phyloP scores from a whole-genome alignment of 2,888 invertebrate species.

The Lochmaea crataegi region DNA sequence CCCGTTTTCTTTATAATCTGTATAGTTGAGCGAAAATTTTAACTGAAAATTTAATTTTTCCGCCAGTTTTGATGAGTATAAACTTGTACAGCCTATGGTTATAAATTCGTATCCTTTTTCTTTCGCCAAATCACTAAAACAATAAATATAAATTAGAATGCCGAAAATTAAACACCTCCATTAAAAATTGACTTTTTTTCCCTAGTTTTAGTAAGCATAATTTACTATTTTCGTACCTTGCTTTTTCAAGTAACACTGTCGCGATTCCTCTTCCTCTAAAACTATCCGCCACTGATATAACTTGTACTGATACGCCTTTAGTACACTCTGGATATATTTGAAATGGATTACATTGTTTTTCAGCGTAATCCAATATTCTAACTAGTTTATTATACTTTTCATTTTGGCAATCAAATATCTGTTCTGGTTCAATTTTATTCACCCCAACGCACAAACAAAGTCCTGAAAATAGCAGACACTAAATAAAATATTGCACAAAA shows the following conservation, averaged over 20 bases:
- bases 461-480: conserved; percentile 6
- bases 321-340: conserved; percentile 24
- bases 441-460: conserved; percentile 27
- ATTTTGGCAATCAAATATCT: conserved; percentile 27
- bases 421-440: conserved; percentile 15
- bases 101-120: conserved; percentile 31
- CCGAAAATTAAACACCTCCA: too few relatives aligned
- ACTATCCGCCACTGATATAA: conserved; percentile 24
- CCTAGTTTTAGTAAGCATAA: too few relatives aligned
- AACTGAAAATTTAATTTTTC: conserved; percentile 30
- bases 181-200: too few relatives aligned
- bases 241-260: conserved; percentile 15
- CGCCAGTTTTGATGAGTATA: conserved; percentile 27
- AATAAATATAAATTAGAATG: neutral
- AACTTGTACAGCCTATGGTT: conserved; percentile 30
- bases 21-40: conserved; percentile 29
- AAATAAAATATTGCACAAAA: neutral
- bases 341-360: conserved; percentile 27
- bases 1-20: conserved; percentile 31
- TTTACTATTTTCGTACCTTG: conserved; percentile 16
- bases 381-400: conserved; percentile 37
- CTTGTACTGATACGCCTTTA: conserved; percentile 31
- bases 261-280: conserved; percentile 32
- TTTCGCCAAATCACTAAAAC: conserved; percentile 26
- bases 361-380: conserved; percentile 32